phyloP scores from a whole-genome alignment of 1,140 invertebrate species.

The Nymphalis io region DNA sequence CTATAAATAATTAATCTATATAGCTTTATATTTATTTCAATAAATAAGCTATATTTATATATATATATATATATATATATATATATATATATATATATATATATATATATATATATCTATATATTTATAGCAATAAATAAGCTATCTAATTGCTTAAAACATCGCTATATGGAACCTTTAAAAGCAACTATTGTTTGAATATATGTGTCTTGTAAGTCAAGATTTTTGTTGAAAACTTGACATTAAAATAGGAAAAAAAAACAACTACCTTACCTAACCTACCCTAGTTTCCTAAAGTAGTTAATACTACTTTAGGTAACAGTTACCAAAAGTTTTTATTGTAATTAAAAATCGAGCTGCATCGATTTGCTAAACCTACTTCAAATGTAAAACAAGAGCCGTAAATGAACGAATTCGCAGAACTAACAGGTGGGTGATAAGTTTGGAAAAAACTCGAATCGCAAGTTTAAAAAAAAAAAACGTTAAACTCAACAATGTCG shows the following conservation, averaged over 20 bases:
- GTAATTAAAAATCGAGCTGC: slow-evolving; percentile 10
- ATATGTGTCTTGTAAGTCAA: background rate
- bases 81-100: too few relatives aligned
- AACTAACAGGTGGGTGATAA: slow-evolving; percentile 28
- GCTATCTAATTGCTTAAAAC: background rate
- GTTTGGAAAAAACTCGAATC: background rate
- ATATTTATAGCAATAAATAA: too few relatives aligned
- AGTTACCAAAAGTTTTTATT: background rate
- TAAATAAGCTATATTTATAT: too few relatives aligned
- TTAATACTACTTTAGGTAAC: too few relatives aligned
- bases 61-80: too few relatives aligned
- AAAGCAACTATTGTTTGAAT: background rate
- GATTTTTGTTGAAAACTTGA: background rate
- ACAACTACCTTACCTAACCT: too few relatives aligned
- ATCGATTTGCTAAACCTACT: slow-evolving; percentile 15
- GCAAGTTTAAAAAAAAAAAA: slow-evolving; percentile 9
- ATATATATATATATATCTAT: too few relatives aligned
- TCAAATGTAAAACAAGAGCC: slow-evolving; percentile 17
- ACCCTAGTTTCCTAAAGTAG: too few relatives aligned
- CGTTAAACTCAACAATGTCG: slow-evolving; percentile 1
- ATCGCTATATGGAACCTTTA: background rate
- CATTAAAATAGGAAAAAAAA: background rate
- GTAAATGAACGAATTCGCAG: slow-evolving; percentile 21
- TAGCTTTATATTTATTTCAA: too few relatives aligned
- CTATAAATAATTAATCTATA: too few relatives aligned